Conservation (phyloP, 2,888 invertebrate species). For the Phorcus lineatus region DNA sequence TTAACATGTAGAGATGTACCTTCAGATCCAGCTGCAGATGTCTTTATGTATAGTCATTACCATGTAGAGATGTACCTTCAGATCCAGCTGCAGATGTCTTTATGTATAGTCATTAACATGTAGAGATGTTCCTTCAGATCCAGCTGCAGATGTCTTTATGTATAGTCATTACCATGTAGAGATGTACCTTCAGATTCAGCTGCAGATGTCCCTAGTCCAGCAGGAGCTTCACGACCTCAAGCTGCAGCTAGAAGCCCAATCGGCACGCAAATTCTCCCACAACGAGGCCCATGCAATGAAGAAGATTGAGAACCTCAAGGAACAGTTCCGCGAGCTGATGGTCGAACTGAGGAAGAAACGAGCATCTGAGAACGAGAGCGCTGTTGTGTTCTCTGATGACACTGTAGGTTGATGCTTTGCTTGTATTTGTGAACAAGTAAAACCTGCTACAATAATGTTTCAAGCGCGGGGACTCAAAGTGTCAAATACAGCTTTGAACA, state of each 20-base stretch:
- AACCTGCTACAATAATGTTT: too few relatives aligned
- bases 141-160: constrained; percentile 18
- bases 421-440: not conserved
- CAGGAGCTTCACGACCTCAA: constrained; percentile 71
- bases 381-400: constrained; percentile 67
- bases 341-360: constrained; percentile 66
- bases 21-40: too few relatives aligned
- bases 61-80: not conserved
- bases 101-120: not conserved
- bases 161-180: constrained; percentile 47
- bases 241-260: constrained; percentile 61
- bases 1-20: too few relatives aligned
- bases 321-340: constrained; percentile 69
- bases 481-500: not conserved
- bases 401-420: constrained; percentile 25
- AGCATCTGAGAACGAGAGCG: constrained; percentile 62
- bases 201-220: constrained; percentile 69
- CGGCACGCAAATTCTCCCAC: constrained; percentile 51
- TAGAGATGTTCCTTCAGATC: not conserved
- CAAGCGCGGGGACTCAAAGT: not conserved
- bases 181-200: too few relatives aligned
- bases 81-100: not conserved
- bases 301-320: constrained; percentile 69
- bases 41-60: not conserved
- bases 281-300: constrained; percentile 64